Conservation (phyloP, 1,140 invertebrate genomes). For the Colletes latitarsis region DNA sequence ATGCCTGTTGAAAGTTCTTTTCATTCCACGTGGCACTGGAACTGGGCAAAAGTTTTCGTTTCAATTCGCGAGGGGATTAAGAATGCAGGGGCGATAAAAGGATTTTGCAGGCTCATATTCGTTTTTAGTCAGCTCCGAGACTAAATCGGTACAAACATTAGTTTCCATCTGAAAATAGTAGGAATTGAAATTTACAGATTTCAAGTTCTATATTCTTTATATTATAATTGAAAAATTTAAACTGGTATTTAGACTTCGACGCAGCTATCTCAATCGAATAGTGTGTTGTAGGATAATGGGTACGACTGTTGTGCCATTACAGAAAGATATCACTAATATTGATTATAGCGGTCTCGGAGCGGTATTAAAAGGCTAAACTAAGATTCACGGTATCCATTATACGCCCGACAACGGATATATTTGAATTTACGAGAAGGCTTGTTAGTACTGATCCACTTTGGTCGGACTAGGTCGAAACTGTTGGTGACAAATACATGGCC, state of each 20-base stretch:
- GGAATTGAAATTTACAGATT: too few relatives aligned
- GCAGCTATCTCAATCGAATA: too few relatives aligned
- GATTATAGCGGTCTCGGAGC: neutral
- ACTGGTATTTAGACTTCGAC: too few relatives aligned
- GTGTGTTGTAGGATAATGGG: too few relatives aligned
- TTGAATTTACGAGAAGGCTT: slow-evolving; percentile 36
- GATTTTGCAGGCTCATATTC: neutral
- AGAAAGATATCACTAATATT: neutral
- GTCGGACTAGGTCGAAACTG: slow-evolving; percentile 95
- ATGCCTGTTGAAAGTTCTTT: neutral
- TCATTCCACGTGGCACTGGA: neutral
- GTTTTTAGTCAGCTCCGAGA: too few relatives aligned
- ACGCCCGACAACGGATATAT: slow-evolving; percentile 7
- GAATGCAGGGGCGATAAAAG: neutral
- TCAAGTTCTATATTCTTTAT: too few relatives aligned
- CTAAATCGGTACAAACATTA: neutral
- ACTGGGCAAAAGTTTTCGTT: neutral
- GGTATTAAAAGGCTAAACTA: neutral
- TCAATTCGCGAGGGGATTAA: neutral
- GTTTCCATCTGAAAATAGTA: too few relatives aligned
- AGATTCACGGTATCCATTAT: slow-evolving; percentile 4
- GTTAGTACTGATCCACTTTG: slow-evolving; percentile 54
- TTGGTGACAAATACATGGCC: slow-evolving; percentile 99
- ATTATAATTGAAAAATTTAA: too few relatives aligned
- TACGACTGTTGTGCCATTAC: too few relatives aligned